Base-by-base conservation (phyloP, 2,797 vertebrate species). In the Acridotheres tristis region DNA sequence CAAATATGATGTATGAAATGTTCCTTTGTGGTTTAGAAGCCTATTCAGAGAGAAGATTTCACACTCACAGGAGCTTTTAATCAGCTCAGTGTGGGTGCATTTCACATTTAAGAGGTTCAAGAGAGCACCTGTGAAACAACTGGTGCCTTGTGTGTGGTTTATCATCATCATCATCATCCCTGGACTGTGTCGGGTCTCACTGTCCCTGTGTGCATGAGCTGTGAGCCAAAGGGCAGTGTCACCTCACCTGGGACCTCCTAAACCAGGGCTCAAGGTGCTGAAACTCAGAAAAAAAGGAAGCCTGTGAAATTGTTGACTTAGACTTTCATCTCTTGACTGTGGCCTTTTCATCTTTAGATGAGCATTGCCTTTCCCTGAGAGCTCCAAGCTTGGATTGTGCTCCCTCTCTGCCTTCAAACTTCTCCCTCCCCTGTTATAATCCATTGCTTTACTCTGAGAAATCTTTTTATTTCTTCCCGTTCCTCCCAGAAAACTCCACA, bases 141-240 rank as follows among this genome's bases (percentile, higher is more conserved):
- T 29, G 19, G 22, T 50, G 85, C 13, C 34, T 66, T 6, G 5
- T 15, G 1, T 22, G 57, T 10, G 67, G n/a, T 73, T 73, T 66
- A 2, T 73, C 25, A 3, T 50, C 26, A 3, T 20, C 1, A 0
- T 34, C 57, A 3, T 20, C 1, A 0, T 34, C 57, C 8, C 3
- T 3, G 14, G 47, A 2, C 9, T n/a, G 22, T 17, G 69, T 21
- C 0, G 0, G 51, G 45, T 34, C 57, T 40, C 1, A 0, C 26
- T 2, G 2, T 16, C 27, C 34, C 34, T 2, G 0, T 47, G 36
- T 10, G 59, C 32, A 8, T 5, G 25, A 53, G 47, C 51, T 30
- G 51, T 13, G 69, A 30, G 32, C 58, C 32, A 22, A 58, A 54
- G 27, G 40, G 16, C 16, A 29, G 25, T 10, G 36, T 13, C 45